These are phyloP conservation scores for Loripinus fragilis DNA, from an alignment of 2,888 invertebrate species.

Conservation along the genomic window DNA sequence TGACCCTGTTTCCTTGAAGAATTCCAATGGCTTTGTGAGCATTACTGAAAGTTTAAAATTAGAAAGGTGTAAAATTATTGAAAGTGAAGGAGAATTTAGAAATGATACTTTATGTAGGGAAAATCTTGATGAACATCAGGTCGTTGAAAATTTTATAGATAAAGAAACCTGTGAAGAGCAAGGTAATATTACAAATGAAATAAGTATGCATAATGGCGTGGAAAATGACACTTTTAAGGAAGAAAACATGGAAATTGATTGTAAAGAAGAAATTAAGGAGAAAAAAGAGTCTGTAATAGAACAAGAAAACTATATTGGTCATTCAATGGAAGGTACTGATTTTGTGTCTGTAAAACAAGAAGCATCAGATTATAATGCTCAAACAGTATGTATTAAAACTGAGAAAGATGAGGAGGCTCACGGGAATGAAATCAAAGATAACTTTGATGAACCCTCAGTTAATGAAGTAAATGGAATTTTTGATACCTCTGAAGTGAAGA, in stretches of 20 bases:
- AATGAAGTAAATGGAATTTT: neutral
- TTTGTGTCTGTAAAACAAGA: neutral
- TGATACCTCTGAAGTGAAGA: neutral
- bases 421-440: neutral
- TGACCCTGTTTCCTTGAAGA: neutral
- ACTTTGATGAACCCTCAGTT: no score
- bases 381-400: neutral
- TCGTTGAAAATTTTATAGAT: no score
- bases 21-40: constrained; percentile 1
- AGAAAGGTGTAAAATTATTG: neutral
- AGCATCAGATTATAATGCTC: neutral
- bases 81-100: neutral
- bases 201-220: neutral
- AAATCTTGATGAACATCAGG: neutral
- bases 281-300: no score
- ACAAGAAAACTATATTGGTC: no score
- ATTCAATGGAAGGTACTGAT: neutral
- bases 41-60: neutral
- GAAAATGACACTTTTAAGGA: neutral
- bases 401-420: neutral
- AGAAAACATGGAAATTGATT: neutral
- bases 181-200: neutral
- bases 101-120: neutral
- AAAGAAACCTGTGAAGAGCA: no score
- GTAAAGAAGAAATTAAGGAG: neutral